These are phyloP conservation scores for Dermatophagoides farinae DNA, from an alignment of 1,140 invertebrate species.

Conservation along the genomic window DNA sequence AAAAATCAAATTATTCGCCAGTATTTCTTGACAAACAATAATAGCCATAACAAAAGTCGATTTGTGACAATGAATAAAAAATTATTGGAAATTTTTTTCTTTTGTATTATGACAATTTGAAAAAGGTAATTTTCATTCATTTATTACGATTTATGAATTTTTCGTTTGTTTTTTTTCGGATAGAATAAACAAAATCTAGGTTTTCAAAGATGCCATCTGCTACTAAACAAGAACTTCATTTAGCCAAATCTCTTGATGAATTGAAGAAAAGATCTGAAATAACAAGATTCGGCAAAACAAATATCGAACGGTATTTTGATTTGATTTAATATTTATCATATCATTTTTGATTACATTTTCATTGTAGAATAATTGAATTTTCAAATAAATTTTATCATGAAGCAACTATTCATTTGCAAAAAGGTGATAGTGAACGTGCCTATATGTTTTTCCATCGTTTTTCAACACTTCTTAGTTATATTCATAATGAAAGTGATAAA, in stretches of 20 bases:
- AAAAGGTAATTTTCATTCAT: too few species aligned
- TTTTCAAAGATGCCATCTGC: neutral
- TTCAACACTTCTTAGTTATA: conserved; percentile 30
- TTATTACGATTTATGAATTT: too few species aligned
- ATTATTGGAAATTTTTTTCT: too few species aligned
- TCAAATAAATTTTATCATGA: conserved; percentile 35
- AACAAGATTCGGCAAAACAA: conserved; percentile 15
- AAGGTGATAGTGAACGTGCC: conserved; percentile 42
- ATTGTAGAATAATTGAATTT: conserved; percentile 21
- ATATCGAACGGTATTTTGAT: neutral
- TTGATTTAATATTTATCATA: too few species aligned
- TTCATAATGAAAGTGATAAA: conserved; percentile 32
- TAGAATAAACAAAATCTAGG: too few species aligned
- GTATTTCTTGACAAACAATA: too few species aligned
- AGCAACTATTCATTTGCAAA: conserved; percentile 31
- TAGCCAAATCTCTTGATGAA: conserved; percentile 23
- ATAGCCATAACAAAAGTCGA: too few species aligned
- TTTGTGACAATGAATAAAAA: too few species aligned
- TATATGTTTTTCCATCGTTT: conserved; percentile 49
- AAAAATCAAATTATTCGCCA: too few species aligned
- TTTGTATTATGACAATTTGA: too few species aligned
- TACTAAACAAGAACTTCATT: conserved; percentile 21
- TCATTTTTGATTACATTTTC: neutral
- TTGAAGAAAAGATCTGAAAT: conserved; percentile 22
- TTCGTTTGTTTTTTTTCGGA: too few species aligned